Base-by-base conservation (phyloP, 2,797 vertebrate genomes). In the Malacoctenus gilli region DNA sequence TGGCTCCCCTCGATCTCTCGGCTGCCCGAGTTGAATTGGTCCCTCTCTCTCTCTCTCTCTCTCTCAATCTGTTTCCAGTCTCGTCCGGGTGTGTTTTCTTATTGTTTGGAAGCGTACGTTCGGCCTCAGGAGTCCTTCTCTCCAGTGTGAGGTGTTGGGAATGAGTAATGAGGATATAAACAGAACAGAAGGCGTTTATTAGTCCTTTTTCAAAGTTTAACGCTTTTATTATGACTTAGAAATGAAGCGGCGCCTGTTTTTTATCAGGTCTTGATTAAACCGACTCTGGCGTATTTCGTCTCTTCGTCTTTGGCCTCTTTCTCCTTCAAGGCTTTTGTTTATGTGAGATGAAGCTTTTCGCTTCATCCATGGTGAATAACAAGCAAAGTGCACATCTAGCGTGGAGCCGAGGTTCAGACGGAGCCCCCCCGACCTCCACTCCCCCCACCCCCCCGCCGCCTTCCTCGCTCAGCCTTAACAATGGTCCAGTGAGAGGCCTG, bases 401-500 rank as follows among this genome's bases (percentile, higher is more conserved):
- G 4, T 34, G 0, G 19, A 25, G 23, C 21, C 3, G 30, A n/a
- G 50, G 59, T 31, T 57, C 12, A 64, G 59, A n/a, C n/a, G n/a
- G n/a, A 78, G 57, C 59, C 9, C 11, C 7, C 1, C 7, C 30
- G 9, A 31, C 47, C 31, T 39, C 46, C 8, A 0, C 22, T n/a
- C 14, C 20, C 34, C 22, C 18, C 13, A 34, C 14, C 42, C 36
- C 13, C 16, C 32, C 34, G 28, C 18, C 13, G 34, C 14, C 42
- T 36, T 11, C 16, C 32, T 14, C 14, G 35, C 0, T 1, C 50
- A 30, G 31, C 22, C 58, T 15, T 68, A 79, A 81, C 82, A 82
- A 73, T 70, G 42, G 64, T 41, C 53, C 64, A 77, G 71, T 82
- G 59, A 78, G 59, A 71, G 38, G 22, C 39, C 39, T 36, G 51